A percentile compares a stretch with the other conserved stretches of the same genome.
These are phyloP conservation scores for Epinephelus awoara DNA, from an alignment of 2,797 vertebrate genomes.

Conservation along the genomic window DNA sequence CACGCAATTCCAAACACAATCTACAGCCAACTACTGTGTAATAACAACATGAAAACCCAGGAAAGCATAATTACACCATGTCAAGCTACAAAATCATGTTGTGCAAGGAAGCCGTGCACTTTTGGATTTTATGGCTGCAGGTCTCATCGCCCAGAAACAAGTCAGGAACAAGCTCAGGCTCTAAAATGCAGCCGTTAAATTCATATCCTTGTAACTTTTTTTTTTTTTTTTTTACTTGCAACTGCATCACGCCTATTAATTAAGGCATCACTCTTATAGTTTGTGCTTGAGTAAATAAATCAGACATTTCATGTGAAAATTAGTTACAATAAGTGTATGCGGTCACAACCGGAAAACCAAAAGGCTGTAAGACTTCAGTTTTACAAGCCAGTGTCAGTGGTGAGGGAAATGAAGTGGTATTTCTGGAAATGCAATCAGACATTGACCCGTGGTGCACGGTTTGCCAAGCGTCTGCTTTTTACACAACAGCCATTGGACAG, in stretches of 20 bases:
- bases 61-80: constrained; percentile 58
- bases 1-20: constrained; percentile 42
- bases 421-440: constrained; percentile 70
- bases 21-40: constrained; percentile 30
- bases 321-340: constrained; percentile 39
- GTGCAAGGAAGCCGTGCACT: constrained; percentile 27
- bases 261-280: constrained; percentile 31
- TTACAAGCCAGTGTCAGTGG: constrained; percentile 58
- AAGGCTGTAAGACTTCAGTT: constrained; percentile 42
- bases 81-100: constrained; percentile 34
- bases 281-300: constrained; percentile 14
- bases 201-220: constrained; percentile 3
- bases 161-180: constrained; percentile 40
- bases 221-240: constrained; percentile 10
- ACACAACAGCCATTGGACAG: constrained; percentile 43
- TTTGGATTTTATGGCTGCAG: constrained; percentile 38
- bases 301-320: constrained; percentile 27
- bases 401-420: constrained; percentile 50
- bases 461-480: constrained; percentile 43
- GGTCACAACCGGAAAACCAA: constrained; percentile 60
- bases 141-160: constrained; percentile 40
- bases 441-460: constrained; percentile 31
- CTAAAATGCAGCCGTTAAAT: constrained; percentile 37
- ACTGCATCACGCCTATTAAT: constrained; percentile 44
- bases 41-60: constrained; percentile 52